Conservation (phyloP, 2,797 vertebrate species). For the Poeciliopsis infans region DNA sequence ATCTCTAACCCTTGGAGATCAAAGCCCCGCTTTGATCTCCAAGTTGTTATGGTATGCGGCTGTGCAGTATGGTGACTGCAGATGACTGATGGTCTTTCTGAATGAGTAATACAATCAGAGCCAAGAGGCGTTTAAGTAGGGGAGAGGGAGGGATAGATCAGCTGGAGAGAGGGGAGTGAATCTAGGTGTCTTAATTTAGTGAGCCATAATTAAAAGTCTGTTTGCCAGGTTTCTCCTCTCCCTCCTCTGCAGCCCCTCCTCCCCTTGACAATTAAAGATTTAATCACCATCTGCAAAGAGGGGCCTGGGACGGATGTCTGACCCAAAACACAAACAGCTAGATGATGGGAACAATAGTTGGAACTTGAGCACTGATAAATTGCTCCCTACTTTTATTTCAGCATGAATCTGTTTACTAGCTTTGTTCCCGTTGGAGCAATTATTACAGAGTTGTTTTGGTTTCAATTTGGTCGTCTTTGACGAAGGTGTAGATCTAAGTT, state of each 20-base stretch:
- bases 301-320: conserved; percentile 63
- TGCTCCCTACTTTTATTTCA: conserved; percentile 36
- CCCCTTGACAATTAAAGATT: conserved; percentile 79
- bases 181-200: conserved; percentile 79
- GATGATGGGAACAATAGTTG: conserved; percentile 47
- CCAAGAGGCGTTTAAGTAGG: conserved; percentile 55
- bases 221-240: conserved; percentile 74
- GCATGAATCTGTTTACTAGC: conserved; percentile 41
- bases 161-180: conserved; percentile 64
- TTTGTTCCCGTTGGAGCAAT: conserved; percentile 33
- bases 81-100: conserved; percentile 75
- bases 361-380: conserved; percentile 40
- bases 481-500: neutral
- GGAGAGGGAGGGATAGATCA: conserved; percentile 62
- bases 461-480: conserved; percentile 20
- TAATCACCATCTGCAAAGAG: conserved; percentile 81
- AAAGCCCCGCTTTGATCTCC: conserved; percentile 27
- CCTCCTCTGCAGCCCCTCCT: conserved; percentile 59
- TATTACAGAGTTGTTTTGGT: conserved; percentile 23
- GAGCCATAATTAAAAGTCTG: conserved; percentile 82
- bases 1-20: neutral
- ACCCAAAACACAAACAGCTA: conserved; percentile 67
- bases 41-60: conserved; percentile 53
- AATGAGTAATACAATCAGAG: conserved; percentile 80
- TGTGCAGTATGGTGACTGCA: conserved; percentile 59